phyloP scores from a whole-genome alignment of 2,797 vertebrate genomes.

The Apogon hyalosoma region DNA sequence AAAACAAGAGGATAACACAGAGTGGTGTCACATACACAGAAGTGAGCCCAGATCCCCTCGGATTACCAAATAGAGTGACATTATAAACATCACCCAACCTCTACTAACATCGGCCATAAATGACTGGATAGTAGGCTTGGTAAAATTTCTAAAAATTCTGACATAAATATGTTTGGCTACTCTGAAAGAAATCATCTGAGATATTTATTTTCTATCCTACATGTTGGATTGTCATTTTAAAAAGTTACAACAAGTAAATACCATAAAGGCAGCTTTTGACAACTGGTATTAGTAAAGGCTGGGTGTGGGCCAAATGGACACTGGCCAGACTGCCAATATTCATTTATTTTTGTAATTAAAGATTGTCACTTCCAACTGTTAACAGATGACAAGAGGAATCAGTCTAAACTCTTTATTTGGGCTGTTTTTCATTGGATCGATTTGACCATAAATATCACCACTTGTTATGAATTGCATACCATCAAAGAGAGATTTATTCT shows the following conservation, averaged over 20 bases:
- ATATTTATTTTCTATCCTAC: too few species aligned
- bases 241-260: slow-evolving; percentile 10
- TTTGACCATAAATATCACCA: too few species aligned
- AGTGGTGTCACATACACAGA: slow-evolving; percentile 67
- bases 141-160: slow-evolving; percentile 13
- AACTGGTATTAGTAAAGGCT: too few species aligned
- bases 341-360: slow-evolving; percentile 20
- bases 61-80: slow-evolving; percentile 38
- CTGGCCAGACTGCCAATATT: slow-evolving; percentile 13
- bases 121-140: slow-evolving; percentile 8
- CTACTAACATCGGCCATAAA: slow-evolving; percentile 11
- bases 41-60: slow-evolving; percentile 43
- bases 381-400: slow-evolving; percentile 30
- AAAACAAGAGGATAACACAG: slow-evolving; percentile 72
- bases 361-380: slow-evolving; percentile 10
- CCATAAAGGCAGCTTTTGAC: slow-evolving; percentile 13
- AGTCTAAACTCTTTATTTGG: slow-evolving; percentile 14
- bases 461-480: neutral
- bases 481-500: neutral
- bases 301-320: too few species aligned
- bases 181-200: too few species aligned
- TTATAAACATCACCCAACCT: slow-evolving; percentile 14
- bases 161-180: neutral
- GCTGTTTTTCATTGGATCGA: neutral
- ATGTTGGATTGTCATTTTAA: neutral